phyloP scores from a whole-genome alignment of 2,797 vertebrate genomes.

The Catharus ustulatus region DNA sequence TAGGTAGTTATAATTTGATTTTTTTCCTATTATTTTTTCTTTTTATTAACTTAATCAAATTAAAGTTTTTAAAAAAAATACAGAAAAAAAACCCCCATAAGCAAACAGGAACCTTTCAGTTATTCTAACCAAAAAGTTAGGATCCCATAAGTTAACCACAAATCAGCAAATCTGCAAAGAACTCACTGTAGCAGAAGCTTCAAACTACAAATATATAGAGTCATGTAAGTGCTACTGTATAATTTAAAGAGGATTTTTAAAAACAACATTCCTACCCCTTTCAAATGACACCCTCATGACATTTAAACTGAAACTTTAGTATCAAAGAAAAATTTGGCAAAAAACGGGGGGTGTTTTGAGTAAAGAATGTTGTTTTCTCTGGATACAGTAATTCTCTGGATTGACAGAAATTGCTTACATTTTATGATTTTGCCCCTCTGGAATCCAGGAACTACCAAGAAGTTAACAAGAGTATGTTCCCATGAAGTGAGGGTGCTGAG shows the following conservation, averaged over 20 bases:
- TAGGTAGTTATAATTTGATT: not conserved
- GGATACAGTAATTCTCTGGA: not conserved
- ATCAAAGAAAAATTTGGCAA: not conserved
- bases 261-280: not conserved
- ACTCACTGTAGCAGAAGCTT: not conserved
- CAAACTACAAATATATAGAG: not conserved
- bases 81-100: rapidly evolving
- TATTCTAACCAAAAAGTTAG: not conserved
- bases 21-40: not conserved
- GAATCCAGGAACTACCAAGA: not conserved
- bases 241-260: not conserved
- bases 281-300: not conserved
- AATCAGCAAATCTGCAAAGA: not conserved
- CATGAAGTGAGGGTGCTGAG: not conserved
- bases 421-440: not conserved
- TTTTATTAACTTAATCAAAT: not conserved
- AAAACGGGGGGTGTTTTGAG: not conserved
- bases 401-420: not conserved
- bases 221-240: not conserved
- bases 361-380: not conserved
- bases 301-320: not conserved
- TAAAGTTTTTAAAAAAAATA: not conserved
- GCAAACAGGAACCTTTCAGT: not conserved
- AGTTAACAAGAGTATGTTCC: not conserved
- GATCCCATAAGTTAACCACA: not conserved